These are phyloP conservation scores for Orthonevra nobilis DNA, from an alignment of 2,888 invertebrate genomes.

Conservation along the genomic window DNA sequence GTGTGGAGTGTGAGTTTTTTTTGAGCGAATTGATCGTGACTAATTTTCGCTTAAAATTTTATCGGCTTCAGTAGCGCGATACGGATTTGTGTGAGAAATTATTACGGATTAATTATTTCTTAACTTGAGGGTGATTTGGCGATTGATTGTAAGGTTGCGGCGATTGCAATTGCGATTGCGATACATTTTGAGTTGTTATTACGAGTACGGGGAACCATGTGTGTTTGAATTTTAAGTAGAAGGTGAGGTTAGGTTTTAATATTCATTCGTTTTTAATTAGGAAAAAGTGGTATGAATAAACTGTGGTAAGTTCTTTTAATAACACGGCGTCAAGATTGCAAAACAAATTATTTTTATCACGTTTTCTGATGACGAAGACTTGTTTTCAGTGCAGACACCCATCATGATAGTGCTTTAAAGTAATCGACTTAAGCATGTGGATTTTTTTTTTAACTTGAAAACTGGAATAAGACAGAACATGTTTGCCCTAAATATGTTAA, in stretches of 20 bases:
- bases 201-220: slow-evolving; percentile 6
- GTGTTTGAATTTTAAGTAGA: slow-evolving; percentile 42
- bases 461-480: too few relatives aligned
- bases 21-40: slow-evolving; percentile 56
- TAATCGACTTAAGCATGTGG: too few relatives aligned
- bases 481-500: too few relatives aligned
- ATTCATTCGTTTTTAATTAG: slow-evolving; percentile 54
- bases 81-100: slow-evolving; percentile 41
- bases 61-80: slow-evolving; percentile 13
- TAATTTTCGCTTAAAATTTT: slow-evolving; percentile 46
- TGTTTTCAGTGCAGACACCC: too few relatives aligned
- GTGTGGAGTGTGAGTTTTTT: too few relatives aligned
- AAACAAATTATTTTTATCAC: slow-evolving; percentile 28
- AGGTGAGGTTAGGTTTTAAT: slow-evolving; percentile 51
- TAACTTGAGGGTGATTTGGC: slow-evolving; percentile 50
- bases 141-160: slow-evolving; percentile 26
- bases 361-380: too few relatives aligned
- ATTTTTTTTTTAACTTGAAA: too few relatives aligned
- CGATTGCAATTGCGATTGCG: too few relatives aligned
- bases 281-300: slow-evolving; percentile 38
- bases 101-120: slow-evolving; percentile 46
- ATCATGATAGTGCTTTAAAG: too few relatives aligned
- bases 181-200: slow-evolving; percentile 18
- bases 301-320: slow-evolving; percentile 38
- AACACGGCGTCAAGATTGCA: slow-evolving; percentile 8